phyloP scores from a whole-genome alignment of 2,888 invertebrate genomes.

The Rhodophaea formosa region DNA sequence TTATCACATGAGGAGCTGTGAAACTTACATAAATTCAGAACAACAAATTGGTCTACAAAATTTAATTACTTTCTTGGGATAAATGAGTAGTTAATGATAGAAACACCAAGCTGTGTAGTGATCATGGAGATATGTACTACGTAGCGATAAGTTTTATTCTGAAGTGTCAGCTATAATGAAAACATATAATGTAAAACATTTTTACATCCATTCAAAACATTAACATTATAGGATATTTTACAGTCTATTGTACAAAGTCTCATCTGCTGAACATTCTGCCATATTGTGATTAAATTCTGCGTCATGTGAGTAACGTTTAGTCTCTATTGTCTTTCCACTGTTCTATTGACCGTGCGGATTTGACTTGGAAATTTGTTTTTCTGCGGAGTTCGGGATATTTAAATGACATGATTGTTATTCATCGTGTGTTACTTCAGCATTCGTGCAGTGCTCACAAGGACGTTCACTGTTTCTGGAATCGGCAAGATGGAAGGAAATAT shows the following conservation, averaged over 20 bases:
- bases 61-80: too few relatives aligned
- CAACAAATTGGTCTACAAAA: too few relatives aligned
- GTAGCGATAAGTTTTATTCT: too few relatives aligned
- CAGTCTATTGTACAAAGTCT: not conserved
- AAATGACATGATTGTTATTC: conserved; percentile 1
- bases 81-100: too few relatives aligned
- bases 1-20: too few relatives aligned
- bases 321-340: conserved; percentile 29
- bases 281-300: not conserved
- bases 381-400: conserved; percentile 5
- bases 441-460: not conserved
- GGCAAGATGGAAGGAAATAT: not conserved
- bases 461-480: not conserved
- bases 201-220: too few relatives aligned
- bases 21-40: too few relatives aligned
- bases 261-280: not conserved
- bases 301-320: conserved; percentile 10
- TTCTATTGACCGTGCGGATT: conserved; percentile 9
- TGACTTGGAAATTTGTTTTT: conserved; percentile 10
- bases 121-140: too few relatives aligned
- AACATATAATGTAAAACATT: too few relatives aligned
- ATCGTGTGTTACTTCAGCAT: not conserved
- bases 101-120: too few relatives aligned
- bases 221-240: not conserved
- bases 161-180: too few relatives aligned